Base-by-base conservation (phyloP, 1,140 invertebrate genomes). In the Thaumatotibia leucotreta region DNA sequence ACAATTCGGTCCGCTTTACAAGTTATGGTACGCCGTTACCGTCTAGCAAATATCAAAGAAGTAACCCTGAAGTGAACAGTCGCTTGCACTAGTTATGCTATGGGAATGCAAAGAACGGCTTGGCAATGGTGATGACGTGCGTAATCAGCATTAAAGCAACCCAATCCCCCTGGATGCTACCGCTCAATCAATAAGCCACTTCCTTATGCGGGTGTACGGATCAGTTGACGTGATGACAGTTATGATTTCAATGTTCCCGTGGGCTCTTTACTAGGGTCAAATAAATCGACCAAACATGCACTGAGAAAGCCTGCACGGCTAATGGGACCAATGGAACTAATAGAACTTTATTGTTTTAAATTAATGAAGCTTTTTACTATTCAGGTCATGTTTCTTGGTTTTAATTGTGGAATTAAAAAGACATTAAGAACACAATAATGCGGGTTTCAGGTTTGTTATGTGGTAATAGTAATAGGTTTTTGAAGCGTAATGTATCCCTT, bases 191-290 rank as follows among this genome's bases (percentile, higher is more conserved):
- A 88, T 83, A 83, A 86, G 73, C 72, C 65, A 82, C 85, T 87
- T 89, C 87, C 87, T 84, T 68, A 86, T 88, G 84, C 86, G 86
- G 87, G 87, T 76, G 72, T 69, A 80, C 73, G 70, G 74, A 77
- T 81, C 77, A 75, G 73, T 86, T 84, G 84, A 82, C 67, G 77
- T 83, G 82, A 86, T 81, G 85, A 89, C 87, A 84, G 81, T 79
- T 80, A 83, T 78, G 76, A 76, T 77, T 82, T 76, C 74, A 74
- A 84, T 83, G 80, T 87, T 87, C 85, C 81, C 86, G 82, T 84
- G 82, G 77, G 77, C 74, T 72, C 82, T 69, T 79, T 79, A 79
- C 73, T 73, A 58, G 63, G 79, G 87, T 89, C 77, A 89, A 88
- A 71, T 84, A 81, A 82, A 75, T 72, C 75, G 78, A 82, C 83